phyloP scores from a whole-genome alignment of 2,113 vertebrate species.

The Elachura formosa region DNA sequence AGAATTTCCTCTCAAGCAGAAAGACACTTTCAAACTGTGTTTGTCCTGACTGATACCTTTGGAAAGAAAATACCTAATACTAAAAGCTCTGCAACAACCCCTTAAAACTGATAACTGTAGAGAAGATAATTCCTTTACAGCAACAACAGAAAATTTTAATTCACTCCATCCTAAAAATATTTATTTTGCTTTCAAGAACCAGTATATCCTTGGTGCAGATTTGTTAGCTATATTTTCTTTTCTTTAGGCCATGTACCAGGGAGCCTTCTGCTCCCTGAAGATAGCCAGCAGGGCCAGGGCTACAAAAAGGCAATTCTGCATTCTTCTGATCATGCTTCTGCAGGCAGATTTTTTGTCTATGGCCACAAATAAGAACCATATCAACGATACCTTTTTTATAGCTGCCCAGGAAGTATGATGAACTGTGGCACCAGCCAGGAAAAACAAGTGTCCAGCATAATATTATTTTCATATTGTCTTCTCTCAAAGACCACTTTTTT shows the following conservation, averaged over 20 bases:
- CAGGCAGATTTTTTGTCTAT: not conserved
- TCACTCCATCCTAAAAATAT: not conserved
- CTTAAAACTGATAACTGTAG: not conserved
- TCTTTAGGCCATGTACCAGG: not conserved
- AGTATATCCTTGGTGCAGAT: not conserved
- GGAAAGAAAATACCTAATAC: not conserved
- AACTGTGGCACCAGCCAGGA: not conserved
- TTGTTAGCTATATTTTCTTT: not conserved
- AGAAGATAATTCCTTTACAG: not conserved
- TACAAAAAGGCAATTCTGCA: not conserved
- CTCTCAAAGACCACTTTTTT: fast-evolving
- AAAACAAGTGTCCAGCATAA: not conserved
- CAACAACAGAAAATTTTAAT: not conserved
- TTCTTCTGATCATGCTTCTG: not conserved
- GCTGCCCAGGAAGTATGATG: not conserved
- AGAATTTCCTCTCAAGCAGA: not conserved
- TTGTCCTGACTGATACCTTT: not conserved
- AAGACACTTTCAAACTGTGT: not conserved
- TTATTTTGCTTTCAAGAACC: not conserved
- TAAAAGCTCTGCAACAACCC: not conserved
- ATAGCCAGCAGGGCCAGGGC: fast-evolving
- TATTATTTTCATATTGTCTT: not conserved
- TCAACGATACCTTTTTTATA: not conserved
- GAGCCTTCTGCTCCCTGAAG: not conserved
- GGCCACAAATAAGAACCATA: not conserved